phyloP scores from a whole-genome alignment of 2,797 vertebrate species.

The Scleropages formosus region DNA sequence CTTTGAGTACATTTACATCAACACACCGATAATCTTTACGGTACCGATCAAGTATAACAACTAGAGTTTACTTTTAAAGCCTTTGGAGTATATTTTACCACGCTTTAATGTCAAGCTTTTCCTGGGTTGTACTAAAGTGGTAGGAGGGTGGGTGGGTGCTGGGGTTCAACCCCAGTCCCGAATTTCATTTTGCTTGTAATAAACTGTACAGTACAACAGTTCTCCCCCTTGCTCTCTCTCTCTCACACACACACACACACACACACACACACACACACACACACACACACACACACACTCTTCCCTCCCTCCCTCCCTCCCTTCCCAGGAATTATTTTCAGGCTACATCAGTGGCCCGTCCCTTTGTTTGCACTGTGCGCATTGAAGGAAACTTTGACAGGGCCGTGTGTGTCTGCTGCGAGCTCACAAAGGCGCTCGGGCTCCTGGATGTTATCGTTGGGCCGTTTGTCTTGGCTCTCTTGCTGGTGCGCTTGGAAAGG shows the following conservation, averaged over 20 bases:
- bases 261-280: background rate
- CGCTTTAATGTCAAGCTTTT: too few species aligned
- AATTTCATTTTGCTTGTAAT: too few species aligned
- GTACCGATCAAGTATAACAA: too few species aligned
- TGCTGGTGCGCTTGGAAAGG: background rate
- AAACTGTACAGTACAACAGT: background rate
- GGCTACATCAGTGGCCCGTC: background rate
- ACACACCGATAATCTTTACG: too few species aligned
- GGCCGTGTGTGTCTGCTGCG: background rate
- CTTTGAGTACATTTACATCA: too few species aligned
- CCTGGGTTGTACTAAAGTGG: too few species aligned
- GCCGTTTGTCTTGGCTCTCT: slow-evolving; percentile 1
- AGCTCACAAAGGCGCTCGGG: background rate
- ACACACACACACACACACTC: background rate
- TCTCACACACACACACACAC: background rate
- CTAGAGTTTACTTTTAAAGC: too few species aligned
- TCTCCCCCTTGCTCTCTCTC: too few species aligned
- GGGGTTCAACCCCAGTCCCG: too few species aligned
- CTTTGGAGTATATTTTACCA: too few species aligned
- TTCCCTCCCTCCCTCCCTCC: too few species aligned
- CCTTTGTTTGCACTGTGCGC: background rate
- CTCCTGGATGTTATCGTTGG: slow-evolving; percentile 16
- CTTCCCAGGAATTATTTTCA: background rate
- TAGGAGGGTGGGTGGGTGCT: too few species aligned
- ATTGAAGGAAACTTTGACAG: slow-evolving; percentile 9